Evolutionary conservation across 1,140 invertebrate genomes (phyloP).

Genomic region (Dendroctonus ponderosae): DNA sequence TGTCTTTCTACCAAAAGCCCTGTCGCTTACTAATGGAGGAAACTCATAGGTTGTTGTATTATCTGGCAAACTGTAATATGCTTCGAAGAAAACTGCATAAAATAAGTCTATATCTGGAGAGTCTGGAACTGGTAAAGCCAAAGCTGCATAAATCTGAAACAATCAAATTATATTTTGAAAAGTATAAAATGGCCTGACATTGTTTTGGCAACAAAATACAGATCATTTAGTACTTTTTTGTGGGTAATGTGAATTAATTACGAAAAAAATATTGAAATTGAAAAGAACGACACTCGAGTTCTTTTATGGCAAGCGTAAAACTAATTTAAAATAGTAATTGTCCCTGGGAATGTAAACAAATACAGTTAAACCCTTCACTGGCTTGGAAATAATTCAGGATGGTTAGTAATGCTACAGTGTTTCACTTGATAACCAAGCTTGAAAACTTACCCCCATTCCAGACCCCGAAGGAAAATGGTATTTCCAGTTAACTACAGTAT

Average conservation of each 20-base stretch:
- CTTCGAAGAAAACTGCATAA: constrained; percentile 73
- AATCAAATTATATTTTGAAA: constrained; percentile 4
- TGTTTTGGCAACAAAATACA: too few species aligned
- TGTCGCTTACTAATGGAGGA: constrained; percentile 40
- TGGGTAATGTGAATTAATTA: too few species aligned
- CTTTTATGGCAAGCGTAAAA: background rate
- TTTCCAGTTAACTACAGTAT: constrained; percentile 36
- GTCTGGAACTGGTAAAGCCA: constrained; percentile 66
- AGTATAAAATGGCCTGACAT: background rate
- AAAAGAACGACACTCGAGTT: too few species aligned
- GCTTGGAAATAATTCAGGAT: too few species aligned
- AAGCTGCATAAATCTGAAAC: constrained; percentile 56
- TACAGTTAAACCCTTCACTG: too few species aligned
- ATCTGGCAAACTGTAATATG: constrained; percentile 61
- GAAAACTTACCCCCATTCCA: constrained; percentile 40
- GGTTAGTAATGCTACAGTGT: too few species aligned
- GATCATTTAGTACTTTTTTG: too few species aligned
- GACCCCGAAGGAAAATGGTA: constrained; percentile 42
- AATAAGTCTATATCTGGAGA: constrained; percentile 67
- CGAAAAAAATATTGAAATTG: too few species aligned
- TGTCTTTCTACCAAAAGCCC: constrained; percentile 40
- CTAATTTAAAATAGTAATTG: too few species aligned
- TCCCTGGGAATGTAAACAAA: too few species aligned
- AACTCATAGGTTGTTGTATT: constrained; percentile 49
- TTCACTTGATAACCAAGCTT: too few species aligned